These are phyloP conservation scores for Pseudococcus longispinus DNA, from an alignment of 2,888 invertebrate genomes.

Conservation along the genomic window DNA sequence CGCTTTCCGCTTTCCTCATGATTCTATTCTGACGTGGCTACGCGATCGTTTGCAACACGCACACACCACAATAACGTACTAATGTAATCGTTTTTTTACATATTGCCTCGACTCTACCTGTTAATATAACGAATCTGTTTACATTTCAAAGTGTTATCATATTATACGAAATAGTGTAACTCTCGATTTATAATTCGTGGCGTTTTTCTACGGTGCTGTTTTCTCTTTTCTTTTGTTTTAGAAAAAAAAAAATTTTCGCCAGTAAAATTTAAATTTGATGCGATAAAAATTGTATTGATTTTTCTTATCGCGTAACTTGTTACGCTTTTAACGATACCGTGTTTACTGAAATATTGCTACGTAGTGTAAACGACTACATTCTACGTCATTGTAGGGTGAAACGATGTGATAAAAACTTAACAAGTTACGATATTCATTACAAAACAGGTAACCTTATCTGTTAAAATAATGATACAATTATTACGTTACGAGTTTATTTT, in stretches of 20 bases:
- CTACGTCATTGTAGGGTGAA: slow-evolving; percentile 37
- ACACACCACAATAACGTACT: slow-evolving; percentile 25
- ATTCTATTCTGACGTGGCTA: slow-evolving; percentile 48
- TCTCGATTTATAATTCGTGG: not conserved
- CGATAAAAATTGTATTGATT: slow-evolving; percentile 34
- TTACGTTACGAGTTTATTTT: slow-evolving; percentile 38
- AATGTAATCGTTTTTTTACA: slow-evolving; percentile 26
- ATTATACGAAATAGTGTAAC: not conserved
- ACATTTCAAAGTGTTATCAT: slow-evolving; percentile 28
- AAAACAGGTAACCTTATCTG: slow-evolving; percentile 46
- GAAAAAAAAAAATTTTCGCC: not conserved
- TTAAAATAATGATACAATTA: slow-evolving; percentile 42
- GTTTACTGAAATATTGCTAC: slow-evolving; percentile 36
- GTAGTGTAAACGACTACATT: slow-evolving; percentile 30
- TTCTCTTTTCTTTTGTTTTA: not conserved
- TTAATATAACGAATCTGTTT: slow-evolving; percentile 47
- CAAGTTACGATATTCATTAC: slow-evolving; percentile 43
- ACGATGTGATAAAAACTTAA: slow-evolving; percentile 43
- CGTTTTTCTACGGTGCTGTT: not conserved
- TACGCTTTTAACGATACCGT: slow-evolving; percentile 38
- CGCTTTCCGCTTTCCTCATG: slow-evolving; percentile 42
- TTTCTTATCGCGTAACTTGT: slow-evolving; percentile 38
- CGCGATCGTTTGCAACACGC: slow-evolving; percentile 31
- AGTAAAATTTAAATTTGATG: slow-evolving; percentile 20
- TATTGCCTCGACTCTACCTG: slow-evolving; percentile 28